Percentiles rank a stretch among this genome's conserved stretches.
Evolutionary conservation across 2,797 vertebrate species (phyloP).

Genomic region (Poeciliopsis presidionis): DNA sequence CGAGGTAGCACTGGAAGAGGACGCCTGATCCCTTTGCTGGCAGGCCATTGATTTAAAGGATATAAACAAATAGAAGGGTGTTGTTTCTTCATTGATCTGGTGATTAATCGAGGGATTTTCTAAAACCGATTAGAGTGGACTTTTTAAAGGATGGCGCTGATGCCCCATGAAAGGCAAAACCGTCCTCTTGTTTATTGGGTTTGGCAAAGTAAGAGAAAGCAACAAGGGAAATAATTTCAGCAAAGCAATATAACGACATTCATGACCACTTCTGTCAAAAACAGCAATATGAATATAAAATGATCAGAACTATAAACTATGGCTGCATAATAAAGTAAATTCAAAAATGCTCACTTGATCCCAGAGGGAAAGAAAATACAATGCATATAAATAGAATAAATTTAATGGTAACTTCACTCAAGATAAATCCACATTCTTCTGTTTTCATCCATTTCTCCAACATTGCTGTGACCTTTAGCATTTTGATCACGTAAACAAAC

Average conservation of each 20-base stretch:
- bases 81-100: constrained; percentile 45
- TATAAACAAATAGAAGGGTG: background rate
- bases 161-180: background rate
- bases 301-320: too few species aligned
- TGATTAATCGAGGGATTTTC: constrained; percentile 31
- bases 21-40: constrained; percentile 28
- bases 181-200: background rate
- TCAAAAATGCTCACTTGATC: too few species aligned
- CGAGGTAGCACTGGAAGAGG: constrained; percentile 41
- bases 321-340: too few species aligned
- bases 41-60: constrained; percentile 7
- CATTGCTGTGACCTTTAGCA: background rate
- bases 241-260: background rate
- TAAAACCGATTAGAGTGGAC: background rate
- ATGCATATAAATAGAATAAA: background rate
- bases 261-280: background rate
- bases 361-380: too few species aligned
- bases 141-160: background rate
- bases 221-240: background rate
- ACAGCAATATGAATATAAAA: background rate
- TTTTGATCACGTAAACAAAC: background rate
- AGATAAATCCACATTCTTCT: background rate
- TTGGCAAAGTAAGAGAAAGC: background rate
- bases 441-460: background rate
- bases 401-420: background rate